Evolutionary conservation across 2,797 vertebrate species (phyloP).

Genomic region (Enteromius anoplus): DNA sequence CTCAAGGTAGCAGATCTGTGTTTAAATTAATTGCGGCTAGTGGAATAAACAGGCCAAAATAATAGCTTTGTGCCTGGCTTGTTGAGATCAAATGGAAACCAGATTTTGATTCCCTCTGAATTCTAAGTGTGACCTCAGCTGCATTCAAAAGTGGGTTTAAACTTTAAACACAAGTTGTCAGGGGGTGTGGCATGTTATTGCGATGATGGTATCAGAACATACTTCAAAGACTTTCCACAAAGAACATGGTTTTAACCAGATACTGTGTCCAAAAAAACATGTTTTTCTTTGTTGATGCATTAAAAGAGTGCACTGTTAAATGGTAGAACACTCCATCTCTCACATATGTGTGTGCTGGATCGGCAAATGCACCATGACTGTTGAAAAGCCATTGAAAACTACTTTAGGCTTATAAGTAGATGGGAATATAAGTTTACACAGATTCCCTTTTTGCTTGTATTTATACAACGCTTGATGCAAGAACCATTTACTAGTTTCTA

Average conservation of each 20-base stretch:
- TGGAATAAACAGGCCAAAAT: constrained; percentile 23
- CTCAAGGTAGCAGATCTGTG: constrained; percentile 10
- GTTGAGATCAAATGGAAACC: not conserved
- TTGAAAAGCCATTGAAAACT: constrained; percentile 20
- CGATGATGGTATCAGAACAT: not conserved
- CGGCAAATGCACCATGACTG: not conserved
- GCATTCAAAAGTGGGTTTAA: not conserved
- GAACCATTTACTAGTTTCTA: not conserved
- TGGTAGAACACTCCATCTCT: not conserved
- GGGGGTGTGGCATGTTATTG: not conserved
- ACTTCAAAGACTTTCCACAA: not conserved
- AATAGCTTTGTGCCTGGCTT: not conserved
- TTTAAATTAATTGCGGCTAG: constrained; percentile 20
- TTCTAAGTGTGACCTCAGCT: not conserved
- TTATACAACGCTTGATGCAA: not conserved
- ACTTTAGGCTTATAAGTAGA: not conserved
- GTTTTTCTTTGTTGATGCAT: not conserved
- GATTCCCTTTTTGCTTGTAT: not conserved
- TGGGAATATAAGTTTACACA: not conserved
- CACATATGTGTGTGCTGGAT: not conserved
- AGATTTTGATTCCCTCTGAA: not conserved
- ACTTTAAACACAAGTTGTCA: not conserved
- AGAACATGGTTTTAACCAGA: constrained; percentile 5
- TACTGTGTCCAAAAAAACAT: not conserved
- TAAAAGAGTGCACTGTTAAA: not conserved